Percentiles rank a stretch among this genome's conserved stretches.
Evolutionary conservation across 1,140 invertebrate species (phyloP).

Genomic region (Caenorhabditis inopinata): DNA sequence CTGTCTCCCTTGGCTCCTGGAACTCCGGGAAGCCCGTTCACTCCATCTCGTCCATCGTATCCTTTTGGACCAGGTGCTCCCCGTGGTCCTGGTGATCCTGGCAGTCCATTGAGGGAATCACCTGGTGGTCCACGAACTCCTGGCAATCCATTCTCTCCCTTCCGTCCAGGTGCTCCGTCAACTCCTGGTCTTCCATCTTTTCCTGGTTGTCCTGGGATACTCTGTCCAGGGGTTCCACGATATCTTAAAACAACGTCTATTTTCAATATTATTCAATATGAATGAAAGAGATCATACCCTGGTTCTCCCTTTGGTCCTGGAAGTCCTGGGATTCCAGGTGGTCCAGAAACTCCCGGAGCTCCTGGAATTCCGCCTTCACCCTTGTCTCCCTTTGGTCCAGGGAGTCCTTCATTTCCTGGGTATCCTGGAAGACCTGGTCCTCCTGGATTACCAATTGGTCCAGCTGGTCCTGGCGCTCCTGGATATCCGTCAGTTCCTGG

Average conservation of each 20-base stretch:
- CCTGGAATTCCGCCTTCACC: conserved; percentile 57
- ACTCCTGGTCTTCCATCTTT: conserved; percentile 64
- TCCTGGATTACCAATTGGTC: conserved; percentile 57
- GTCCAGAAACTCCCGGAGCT: conserved; percentile 51
- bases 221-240: conserved; percentile 62
- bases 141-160: conserved; percentile 62
- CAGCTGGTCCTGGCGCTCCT: conserved; percentile 58
- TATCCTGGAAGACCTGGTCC: conserved; percentile 51
- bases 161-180: conserved; percentile 62
- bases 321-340: conserved; percentile 54
- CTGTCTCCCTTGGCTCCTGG: conserved; percentile 63
- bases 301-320: conserved; percentile 62
- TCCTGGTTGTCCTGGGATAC: conserved; percentile 64
- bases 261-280: background rate
- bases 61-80: conserved; percentile 61
- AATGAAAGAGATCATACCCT: conserved; percentile 11
- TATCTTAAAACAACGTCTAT: background rate
- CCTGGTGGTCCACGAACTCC: conserved; percentile 64
- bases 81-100: conserved; percentile 58
- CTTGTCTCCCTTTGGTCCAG: conserved; percentile 50
- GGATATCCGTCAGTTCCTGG: conserved; percentile 58
- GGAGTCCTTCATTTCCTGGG: conserved; percentile 51
- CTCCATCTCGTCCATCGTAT: conserved; percentile 65
- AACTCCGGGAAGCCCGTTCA: conserved; percentile 60
- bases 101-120: conserved; percentile 65